These are phyloP conservation scores for Drosophila nr. perissopoda DNA, from an alignment of 2,888 invertebrate species.

Conservation along the genomic window DNA sequence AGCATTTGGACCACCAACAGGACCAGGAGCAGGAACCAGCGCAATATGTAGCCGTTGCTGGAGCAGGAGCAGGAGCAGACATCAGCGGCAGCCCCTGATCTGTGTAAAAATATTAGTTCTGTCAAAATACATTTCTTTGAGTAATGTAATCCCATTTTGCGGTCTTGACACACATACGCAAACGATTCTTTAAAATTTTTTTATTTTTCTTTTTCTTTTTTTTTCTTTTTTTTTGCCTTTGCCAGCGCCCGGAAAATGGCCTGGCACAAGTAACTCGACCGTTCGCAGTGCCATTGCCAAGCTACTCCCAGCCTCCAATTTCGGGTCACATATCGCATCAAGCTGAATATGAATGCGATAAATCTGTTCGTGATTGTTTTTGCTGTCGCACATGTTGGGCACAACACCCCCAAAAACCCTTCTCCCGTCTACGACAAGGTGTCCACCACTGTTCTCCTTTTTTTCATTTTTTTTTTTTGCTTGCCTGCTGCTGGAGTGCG, in stretches of 20 bases:
- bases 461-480: slow-evolving; percentile 20
- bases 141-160: slow-evolving; percentile 84
- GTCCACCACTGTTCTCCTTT: slow-evolving; percentile 53
- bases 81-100: slow-evolving; percentile 66
- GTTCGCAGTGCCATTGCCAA: slow-evolving; percentile 24
- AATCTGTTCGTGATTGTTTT: slow-evolving; percentile 84
- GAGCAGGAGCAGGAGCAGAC: slow-evolving; percentile 18
- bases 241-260: slow-evolving; percentile 20
- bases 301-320: slow-evolving; percentile 23
- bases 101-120: slow-evolving; percentile 83
- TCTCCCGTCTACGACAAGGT: slow-evolving; percentile 48
- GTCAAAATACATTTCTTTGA: slow-evolving; percentile 84
- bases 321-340: slow-evolving; percentile 77
- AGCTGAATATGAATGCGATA: slow-evolving; percentile 82
- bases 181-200: slow-evolving; percentile 48
- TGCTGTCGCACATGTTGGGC: slow-evolving; percentile 64
- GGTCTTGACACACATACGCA: slow-evolving; percentile 74
- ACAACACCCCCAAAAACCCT: neutral
- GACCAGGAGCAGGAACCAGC: neutral
- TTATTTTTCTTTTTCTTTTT: neutral
- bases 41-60: neutral
- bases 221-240: neutral
- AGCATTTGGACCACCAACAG: slow-evolving; percentile 4
- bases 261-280: slow-evolving; percentile 47
- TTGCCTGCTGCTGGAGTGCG: slow-evolving; percentile 40